phyloP scores from a whole-genome alignment of 1,140 invertebrate species.

The Agrypnia vestita region DNA sequence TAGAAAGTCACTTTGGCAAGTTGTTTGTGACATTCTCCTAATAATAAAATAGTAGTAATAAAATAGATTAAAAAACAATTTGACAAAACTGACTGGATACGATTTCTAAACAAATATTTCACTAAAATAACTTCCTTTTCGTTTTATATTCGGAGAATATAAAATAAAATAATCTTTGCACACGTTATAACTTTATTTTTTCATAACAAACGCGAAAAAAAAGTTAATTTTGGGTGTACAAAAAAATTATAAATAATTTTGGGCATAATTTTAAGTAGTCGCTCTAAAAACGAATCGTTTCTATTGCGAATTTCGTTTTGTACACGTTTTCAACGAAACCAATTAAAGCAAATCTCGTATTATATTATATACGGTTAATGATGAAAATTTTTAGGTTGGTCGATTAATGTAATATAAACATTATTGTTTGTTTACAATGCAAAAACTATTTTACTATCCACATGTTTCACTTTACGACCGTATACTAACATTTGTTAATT shows the following conservation, averaged over 20 bases:
- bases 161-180: conserved; percentile 25
- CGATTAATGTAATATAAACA: background rate
- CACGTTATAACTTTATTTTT: conserved; percentile 30
- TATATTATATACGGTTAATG: background rate
- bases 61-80: conserved; percentile 14
- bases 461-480: conserved; percentile 49
- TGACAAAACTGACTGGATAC: conserved; percentile 20
- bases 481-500: conserved; percentile 56
- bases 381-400: conserved; percentile 1
- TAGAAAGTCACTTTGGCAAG: conserved; percentile 10
- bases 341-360: background rate
- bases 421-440: conserved; percentile 38
- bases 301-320: background rate
- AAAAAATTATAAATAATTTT: background rate
- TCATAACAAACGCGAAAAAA: conserved; percentile 33
- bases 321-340: background rate
- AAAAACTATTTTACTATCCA: conserved; percentile 49
- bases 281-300: background rate
- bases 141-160: conserved; percentile 38
- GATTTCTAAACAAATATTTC: conserved; percentile 11
- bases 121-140: conserved; percentile 15
- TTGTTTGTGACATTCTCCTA: conserved; percentile 26
- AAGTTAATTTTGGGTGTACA: conserved; percentile 24
- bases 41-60: background rate
- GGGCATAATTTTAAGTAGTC: too few species aligned